These are phyloP conservation scores for Cryptoprocta ferox DNA, from an alignment of 2,797 vertebrate species.

Conservation along the genomic window DNA sequence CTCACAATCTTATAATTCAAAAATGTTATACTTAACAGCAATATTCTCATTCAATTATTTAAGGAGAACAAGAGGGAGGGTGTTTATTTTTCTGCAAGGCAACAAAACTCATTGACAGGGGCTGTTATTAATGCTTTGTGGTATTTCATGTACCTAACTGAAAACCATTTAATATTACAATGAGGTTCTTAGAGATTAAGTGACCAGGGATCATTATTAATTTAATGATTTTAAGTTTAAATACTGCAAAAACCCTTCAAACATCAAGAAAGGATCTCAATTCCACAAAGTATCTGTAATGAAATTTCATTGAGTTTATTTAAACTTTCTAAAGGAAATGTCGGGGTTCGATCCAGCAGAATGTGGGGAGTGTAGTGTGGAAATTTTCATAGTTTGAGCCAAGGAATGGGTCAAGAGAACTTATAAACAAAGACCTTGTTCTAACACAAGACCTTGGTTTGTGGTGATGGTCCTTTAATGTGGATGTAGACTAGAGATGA, in stretches of 20 bases:
- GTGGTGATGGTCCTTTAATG: not conserved
- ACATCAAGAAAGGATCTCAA: not conserved
- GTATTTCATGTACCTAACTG: not conserved
- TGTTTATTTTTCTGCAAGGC: not conserved
- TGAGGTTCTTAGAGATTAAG: not conserved
- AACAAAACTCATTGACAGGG: not conserved
- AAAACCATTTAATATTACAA: not conserved
- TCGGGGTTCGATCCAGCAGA: not conserved
- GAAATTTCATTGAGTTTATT: not conserved
- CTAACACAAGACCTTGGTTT: not conserved
- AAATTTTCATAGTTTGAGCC: not conserved
- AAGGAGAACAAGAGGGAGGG: not conserved
- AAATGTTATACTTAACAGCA: not conserved
- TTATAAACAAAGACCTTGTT: not conserved
- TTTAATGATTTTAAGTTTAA: conserved; percentile 2
- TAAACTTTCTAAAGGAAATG: conserved; percentile 7
- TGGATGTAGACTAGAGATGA: not conserved
- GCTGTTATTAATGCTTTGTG: not conserved
- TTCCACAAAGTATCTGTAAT: not conserved
- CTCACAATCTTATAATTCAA: not conserved
- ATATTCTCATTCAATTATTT: not conserved
- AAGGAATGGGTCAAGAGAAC: not conserved
- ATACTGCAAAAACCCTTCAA: not conserved
- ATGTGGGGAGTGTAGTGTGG: no score
- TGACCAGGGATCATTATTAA: not conserved